These are phyloP conservation scores for Margaritifera margaritifera DNA, from an alignment of 2,888 invertebrate species.

Conservation along the genomic window DNA sequence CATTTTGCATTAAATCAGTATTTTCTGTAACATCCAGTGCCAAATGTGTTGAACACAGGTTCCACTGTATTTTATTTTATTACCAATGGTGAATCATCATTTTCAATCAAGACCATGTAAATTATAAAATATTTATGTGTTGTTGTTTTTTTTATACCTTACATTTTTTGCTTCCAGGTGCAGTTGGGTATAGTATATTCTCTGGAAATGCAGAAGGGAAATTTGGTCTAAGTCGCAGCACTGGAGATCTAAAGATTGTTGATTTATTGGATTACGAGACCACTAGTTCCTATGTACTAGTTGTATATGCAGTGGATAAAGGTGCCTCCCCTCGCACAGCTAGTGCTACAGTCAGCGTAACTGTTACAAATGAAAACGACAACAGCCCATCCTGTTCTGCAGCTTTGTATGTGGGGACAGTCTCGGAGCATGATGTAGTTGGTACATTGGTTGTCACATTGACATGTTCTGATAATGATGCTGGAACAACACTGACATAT, in stretches of 20 bases:
- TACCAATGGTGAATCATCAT: too few relatives aligned
- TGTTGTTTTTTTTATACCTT: too few relatives aligned
- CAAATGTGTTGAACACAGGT: too few relatives aligned
- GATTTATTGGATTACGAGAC: conserved; percentile 55
- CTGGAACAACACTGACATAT: conserved; percentile 31
- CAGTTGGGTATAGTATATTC: conserved; percentile 31
- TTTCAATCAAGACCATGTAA: too few relatives aligned
- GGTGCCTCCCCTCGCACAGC: conserved; percentile 39
- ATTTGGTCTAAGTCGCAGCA: conserved; percentile 29
- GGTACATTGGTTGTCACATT: conserved; percentile 37
- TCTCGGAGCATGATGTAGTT: conserved; percentile 43
- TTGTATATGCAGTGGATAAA: conserved; percentile 48
- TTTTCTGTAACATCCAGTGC: too few relatives aligned
- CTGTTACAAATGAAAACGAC: conserved; percentile 57
- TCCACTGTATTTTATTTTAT: too few relatives aligned
- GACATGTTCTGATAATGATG: conserved; percentile 50
- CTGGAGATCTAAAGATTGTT: conserved; percentile 26
- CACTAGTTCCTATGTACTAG: conserved; percentile 38
- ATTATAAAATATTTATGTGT: too few relatives aligned
- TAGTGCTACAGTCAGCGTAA: conserved; percentile 39
- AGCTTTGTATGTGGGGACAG: conserved; percentile 23
- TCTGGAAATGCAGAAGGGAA: conserved; percentile 43
- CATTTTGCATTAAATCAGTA: too few relatives aligned
- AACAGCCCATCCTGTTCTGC: conserved; percentile 40
- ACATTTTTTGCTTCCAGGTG: conserved; percentile 15